phyloP scores from a whole-genome alignment of 2,113 vertebrate genomes.

The Chitala chitala region DNA sequence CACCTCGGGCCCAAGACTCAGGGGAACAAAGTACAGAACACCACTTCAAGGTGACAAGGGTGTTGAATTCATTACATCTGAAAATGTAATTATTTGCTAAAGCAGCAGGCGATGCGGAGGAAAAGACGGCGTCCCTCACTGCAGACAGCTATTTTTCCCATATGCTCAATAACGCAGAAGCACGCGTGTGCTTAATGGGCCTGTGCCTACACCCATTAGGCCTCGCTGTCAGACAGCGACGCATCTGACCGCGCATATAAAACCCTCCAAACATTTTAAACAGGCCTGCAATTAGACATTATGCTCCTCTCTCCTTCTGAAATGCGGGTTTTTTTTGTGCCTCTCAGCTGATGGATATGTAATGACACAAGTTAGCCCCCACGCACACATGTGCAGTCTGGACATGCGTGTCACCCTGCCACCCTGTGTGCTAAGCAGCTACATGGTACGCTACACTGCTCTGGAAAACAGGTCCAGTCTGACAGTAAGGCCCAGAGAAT shows the following conservation, averaged over 20 bases:
- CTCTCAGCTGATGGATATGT: neutral
- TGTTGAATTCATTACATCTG: constrained; percentile 7
- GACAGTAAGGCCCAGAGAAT: neutral
- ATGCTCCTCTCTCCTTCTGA: neutral
- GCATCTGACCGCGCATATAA: neutral
- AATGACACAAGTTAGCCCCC: too few relatives aligned
- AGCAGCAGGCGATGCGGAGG: neutral
- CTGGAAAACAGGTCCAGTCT: too few relatives aligned
- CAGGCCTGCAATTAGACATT: neutral
- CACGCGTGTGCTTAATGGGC: neutral
- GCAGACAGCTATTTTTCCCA: neutral
- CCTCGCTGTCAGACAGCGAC: too few relatives aligned
- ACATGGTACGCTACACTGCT: neutral
- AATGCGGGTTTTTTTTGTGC: neutral
- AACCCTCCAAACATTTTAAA: constrained; percentile 3
- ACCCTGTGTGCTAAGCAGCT: too few relatives aligned
- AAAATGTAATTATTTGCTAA: neutral
- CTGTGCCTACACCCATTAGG: too few relatives aligned
- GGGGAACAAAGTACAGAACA: neutral
- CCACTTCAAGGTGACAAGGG: neutral
- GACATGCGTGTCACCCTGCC: neutral
- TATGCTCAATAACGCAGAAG: neutral
- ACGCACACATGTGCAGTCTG: too few relatives aligned
- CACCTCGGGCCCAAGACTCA: too few relatives aligned
- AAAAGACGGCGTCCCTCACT: neutral